A percentile compares a stretch with the other conserved stretches of the same genome.
These are phyloP conservation scores for Candidula unifasciata DNA, from an alignment of 2,888 invertebrate genomes.

Conservation along the genomic window DNA sequence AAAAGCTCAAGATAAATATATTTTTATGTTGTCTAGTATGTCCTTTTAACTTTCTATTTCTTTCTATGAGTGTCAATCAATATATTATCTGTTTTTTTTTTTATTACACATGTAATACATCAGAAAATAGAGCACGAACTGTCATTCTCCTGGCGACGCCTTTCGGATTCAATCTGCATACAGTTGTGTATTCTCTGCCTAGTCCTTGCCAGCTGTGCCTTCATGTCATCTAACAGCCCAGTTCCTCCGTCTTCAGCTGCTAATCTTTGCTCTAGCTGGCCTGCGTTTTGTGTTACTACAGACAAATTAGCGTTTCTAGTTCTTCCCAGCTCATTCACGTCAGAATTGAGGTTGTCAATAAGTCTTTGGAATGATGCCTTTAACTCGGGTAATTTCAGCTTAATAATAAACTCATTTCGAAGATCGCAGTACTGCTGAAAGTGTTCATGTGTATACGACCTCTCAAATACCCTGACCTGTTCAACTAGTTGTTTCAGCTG, in stretches of 20 bases:
- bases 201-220: neutral
- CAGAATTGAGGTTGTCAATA: neutral
- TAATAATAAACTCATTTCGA: neutral
- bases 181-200: neutral
- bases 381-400: neutral
- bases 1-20: no score
- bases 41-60: no score
- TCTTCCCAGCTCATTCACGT: neutral
- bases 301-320: neutral
- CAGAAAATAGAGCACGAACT: no score
- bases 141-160: no score
- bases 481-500: neutral
- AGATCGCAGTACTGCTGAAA: neutral
- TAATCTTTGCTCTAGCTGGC: no score
- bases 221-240: neutral
- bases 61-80: no score
- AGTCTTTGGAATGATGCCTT: neutral
- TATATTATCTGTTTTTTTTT: no score
- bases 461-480: no score
- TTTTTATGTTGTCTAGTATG: no score
- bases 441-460: neutral
- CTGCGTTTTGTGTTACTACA: no score
- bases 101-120: no score
- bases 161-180: no score
- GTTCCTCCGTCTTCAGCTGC: neutral